A percentile compares a stretch with the other conserved stretches of the same genome.
phyloP scores from a whole-genome alignment of 1,140 invertebrate genomes.

The Lepidurus arcticus region DNA sequence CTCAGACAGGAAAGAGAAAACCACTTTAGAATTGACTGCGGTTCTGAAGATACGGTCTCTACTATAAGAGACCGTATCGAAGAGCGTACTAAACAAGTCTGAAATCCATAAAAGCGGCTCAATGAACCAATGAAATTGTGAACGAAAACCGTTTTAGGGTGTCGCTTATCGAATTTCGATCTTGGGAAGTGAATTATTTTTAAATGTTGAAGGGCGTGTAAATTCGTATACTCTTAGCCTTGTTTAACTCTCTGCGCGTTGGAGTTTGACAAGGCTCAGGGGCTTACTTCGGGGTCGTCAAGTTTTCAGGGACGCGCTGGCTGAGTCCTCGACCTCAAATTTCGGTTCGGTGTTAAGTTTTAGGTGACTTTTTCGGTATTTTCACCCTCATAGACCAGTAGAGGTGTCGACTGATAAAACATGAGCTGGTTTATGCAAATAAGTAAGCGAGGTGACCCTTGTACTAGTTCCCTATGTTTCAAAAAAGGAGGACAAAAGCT shows the following conservation, averaged over 20 bases:
- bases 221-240: neutral
- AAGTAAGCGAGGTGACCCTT: neutral
- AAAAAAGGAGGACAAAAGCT: neutral
- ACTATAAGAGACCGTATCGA: too few species aligned
- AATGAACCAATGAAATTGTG: neutral
- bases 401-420: neutral
- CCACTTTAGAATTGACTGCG: neutral
- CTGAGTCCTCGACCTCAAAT: neutral
- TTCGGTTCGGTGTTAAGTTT: neutral
- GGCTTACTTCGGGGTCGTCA: conserved; percentile 1
- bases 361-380: neutral
- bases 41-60: neutral
- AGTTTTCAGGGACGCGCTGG: conserved; percentile 17
- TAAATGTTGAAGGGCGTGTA: neutral
- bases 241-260: neutral
- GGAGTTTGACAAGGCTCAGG: neutral
- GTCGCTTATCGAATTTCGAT: neutral
- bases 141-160: neutral
- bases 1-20: neutral
- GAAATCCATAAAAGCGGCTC: neutral
- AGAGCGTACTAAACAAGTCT: neutral
- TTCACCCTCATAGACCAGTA: neutral
- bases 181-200: neutral
- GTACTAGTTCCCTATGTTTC: neutral
- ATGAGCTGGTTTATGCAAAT: conserved; percentile 12